Evolutionary conservation across 2,888 invertebrate species (phyloP).

Genomic region (Drosophila mercatorum): DNA sequence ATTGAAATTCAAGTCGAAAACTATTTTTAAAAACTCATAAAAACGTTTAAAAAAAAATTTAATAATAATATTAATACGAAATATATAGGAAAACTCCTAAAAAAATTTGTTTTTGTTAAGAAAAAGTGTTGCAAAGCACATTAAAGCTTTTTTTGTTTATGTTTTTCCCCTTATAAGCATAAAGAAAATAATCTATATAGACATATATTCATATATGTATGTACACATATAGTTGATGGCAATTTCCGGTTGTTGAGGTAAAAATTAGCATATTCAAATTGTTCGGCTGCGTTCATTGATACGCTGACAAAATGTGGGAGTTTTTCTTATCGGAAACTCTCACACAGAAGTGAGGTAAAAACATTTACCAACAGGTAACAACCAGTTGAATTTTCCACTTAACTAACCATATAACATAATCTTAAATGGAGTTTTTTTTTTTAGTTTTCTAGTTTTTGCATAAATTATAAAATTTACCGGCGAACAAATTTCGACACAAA

Average conservation of each 20-base stretch:
- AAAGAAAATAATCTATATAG: not conserved
- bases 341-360: constrained; percentile 39
- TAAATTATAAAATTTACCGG: constrained; percentile 65
- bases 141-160: too few relatives aligned
- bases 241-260: constrained; percentile 40
- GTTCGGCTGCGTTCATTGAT: constrained; percentile 13
- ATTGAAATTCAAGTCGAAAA: too few relatives aligned
- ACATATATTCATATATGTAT: not conserved
- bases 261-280: constrained; percentile 51
- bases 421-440: constrained; percentile 13
- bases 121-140: too few relatives aligned
- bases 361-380: constrained; percentile 42
- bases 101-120: too few relatives aligned
- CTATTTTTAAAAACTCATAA: too few relatives aligned
- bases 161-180: not conserved
- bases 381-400: constrained; percentile 59
- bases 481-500: constrained; percentile 49
- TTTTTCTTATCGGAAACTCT: constrained; percentile 58
- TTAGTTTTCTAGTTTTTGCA: constrained; percentile 51
- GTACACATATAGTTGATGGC: not conserved
- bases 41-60: too few relatives aligned
- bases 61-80: too few relatives aligned
- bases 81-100: too few relatives aligned
- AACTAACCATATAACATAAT: constrained; percentile 44
- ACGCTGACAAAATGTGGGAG: constrained; percentile 62